phyloP scores from a whole-genome alignment of 2,888 invertebrate species.

The Rapana venosa region DNA sequence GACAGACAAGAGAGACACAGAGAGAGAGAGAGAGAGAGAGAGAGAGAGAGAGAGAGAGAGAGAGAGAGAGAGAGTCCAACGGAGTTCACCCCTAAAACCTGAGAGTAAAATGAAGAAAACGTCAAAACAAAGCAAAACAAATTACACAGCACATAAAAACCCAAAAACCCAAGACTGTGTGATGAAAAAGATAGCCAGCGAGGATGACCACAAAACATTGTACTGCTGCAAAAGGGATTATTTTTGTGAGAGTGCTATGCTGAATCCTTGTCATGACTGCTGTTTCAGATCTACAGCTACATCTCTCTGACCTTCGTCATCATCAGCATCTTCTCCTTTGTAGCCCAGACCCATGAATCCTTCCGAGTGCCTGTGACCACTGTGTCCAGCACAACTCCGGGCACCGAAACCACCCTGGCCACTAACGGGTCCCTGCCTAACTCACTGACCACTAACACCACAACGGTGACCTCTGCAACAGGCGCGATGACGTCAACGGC shows the following conservation, averaged over 20 bases:
- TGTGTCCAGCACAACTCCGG: neutral
- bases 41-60: constrained; percentile 6
- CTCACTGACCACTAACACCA: neutral
- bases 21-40: neutral
- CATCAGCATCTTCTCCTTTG: constrained; percentile 56
- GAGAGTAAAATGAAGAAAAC: too few relatives aligned
- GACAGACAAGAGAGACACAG: neutral
- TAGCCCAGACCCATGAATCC: constrained; percentile 52
- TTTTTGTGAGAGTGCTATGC: neutral
- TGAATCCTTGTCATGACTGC: neutral
- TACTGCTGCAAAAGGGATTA: too few relatives aligned
- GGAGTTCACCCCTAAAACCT: too few relatives aligned
- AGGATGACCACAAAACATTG: too few relatives aligned
- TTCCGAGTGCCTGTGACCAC: constrained; percentile 39
- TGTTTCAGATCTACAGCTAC: constrained; percentile 55
- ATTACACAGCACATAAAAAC: too few relatives aligned
- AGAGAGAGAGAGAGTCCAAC: neutral
- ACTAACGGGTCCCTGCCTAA: neutral
- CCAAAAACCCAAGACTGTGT: too few relatives aligned
- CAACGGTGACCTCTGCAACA: neutral
- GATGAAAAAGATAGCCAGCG: too few relatives aligned
- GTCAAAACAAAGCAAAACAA: too few relatives aligned
- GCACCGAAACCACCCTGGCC: neutral
- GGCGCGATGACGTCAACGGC: too few relatives aligned
- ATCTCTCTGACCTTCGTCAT: constrained; percentile 52